Base-by-base conservation (phyloP, 2,797 vertebrate genomes). In the Meriones psammophilus region DNA sequence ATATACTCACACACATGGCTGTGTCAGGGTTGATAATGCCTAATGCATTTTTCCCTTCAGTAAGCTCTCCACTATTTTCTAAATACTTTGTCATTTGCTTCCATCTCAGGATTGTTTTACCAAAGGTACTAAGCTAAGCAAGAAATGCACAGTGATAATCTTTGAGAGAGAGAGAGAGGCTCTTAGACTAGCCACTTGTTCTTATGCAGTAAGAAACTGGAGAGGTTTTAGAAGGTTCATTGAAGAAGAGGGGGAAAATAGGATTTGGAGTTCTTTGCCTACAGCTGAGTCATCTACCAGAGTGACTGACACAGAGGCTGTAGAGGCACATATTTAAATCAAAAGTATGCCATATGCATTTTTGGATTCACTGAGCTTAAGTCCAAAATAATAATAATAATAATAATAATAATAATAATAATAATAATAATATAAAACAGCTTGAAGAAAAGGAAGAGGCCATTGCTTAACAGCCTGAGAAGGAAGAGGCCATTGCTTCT, bases 391-490 rank as follows among this genome's bases (percentile, higher is more conserved):
- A 46, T 46, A 76, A 56, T 83, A 89, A 76, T 78, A 69, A 77
- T 87, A 74, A 8, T 10, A 50, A 46, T 46, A 76, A 56, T 83
- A 89, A 76, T 78, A 69, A 77, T 87, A 69, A 8, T 13, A 74
- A 46, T 46, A 76, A 56, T 79, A 89, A 76, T 78, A 69, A 77
- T 87, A 74, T 4, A 92, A 79, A 71, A 66, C 33, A 10, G n/a
- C 12, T n/a, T 62, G 20, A 69, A 58, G 74, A 42, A 60, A 77
- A 50, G 7, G n/a, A 36, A 85, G 71, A 85, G 58, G 14, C 4
- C 64, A 74, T 15, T 77, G 83, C 77, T 76, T 92, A 71, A 66
- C 33, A 10, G n/a, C 12, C 42, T 62, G 20, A 69, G 64, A 80
- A 50, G 7, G n/a, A 36, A 85, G 71, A 85, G 62, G 17, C 4